Conservation (phyloP, 1,140 invertebrate species). For the Paraescarpia echinospica region DNA sequence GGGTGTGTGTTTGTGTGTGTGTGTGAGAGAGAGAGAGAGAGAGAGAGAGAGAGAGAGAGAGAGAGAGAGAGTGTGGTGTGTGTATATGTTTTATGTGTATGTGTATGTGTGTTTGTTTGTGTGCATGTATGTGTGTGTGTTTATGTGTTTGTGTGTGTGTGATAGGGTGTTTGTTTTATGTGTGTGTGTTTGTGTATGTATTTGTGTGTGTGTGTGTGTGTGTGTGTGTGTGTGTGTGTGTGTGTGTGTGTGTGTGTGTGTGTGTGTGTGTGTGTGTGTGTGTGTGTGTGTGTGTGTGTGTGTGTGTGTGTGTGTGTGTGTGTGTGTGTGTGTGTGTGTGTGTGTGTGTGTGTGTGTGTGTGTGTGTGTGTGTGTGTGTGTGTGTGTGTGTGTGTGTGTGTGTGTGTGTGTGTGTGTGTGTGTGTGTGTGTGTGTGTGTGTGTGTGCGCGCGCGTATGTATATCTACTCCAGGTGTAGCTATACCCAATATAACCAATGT, state of each 20-base stretch:
- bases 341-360: background rate
- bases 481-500: too few relatives aligned
- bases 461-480: too few relatives aligned
- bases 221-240: background rate
- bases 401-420: slow-evolving; percentile 14
- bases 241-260: background rate
- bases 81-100: too few relatives aligned
- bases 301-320: background rate
- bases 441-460: background rate
- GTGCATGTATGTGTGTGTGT: too few relatives aligned
- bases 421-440: slow-evolving; percentile 12
- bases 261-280: slow-evolving; percentile 14
- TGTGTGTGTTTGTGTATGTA: background rate
- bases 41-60: too few relatives aligned
- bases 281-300: slow-evolving; percentile 10
- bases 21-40: too few relatives aligned
- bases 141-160: too few relatives aligned
- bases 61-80: too few relatives aligned
- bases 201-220: background rate
- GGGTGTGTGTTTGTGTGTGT: too few relatives aligned
- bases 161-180: too few relatives aligned
- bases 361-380: background rate
- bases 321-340: slow-evolving; percentile 4
- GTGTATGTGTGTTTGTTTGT: too few relatives aligned
- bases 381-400: slow-evolving; percentile 15